A percentile compares a stretch with the other conserved stretches of the same genome.
phyloP scores from a whole-genome alignment of 2,113 vertebrate species.

The Tyto alba region DNA sequence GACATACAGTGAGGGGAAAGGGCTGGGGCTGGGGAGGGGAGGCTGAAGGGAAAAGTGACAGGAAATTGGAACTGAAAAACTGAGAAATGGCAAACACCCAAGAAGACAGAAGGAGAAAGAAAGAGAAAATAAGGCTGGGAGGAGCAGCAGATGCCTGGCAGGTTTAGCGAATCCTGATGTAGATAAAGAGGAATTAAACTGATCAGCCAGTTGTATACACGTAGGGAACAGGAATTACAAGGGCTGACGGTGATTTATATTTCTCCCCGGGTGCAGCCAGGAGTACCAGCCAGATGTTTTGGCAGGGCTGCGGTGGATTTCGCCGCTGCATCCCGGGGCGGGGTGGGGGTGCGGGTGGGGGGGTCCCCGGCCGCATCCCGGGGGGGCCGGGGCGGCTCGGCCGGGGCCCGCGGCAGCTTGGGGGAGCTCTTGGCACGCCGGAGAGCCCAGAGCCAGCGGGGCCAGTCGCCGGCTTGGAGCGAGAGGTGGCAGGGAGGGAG shows the following conservation, averaged over 20 bases:
- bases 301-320: not conserved
- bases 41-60: not conserved
- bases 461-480: not conserved
- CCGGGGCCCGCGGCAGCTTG: not conserved
- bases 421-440: not conserved
- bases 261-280: not conserved
- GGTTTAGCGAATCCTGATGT: not conserved
- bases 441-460: not conserved
- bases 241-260: not conserved
- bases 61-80: not conserved
- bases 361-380: too few species aligned
- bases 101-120: not conserved
- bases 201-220: not conserved
- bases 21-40: not conserved
- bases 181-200: not conserved
- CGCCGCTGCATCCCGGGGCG: not conserved
- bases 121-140: not conserved
- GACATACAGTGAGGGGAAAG: not conserved
- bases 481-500: not conserved
- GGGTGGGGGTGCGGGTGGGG: not conserved
- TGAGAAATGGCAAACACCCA: not conserved
- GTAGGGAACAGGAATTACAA: not conserved
- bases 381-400: not conserved
- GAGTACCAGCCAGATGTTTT: not conserved
- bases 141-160: not conserved